Evolutionary conservation across 30 jellyfish, hydroid and myxozoan species (phyloP).

Genomic region (Euphysa ruthae): DNA sequence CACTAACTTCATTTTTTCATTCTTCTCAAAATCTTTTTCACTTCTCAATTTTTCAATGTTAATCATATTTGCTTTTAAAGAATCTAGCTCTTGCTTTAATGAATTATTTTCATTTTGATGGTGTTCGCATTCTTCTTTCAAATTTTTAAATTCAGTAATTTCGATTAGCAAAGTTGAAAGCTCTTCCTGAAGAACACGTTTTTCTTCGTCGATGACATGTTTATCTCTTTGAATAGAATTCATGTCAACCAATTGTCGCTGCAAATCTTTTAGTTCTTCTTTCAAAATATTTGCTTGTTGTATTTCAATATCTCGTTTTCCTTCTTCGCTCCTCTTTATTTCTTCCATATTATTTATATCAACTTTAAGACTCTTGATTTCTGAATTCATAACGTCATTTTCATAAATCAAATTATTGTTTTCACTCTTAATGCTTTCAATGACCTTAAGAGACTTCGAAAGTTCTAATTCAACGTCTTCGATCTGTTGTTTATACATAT

Average conservation of each 20-base stretch:
- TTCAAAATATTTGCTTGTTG: conserved; percentile 22
- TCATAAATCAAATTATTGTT: not conserved
- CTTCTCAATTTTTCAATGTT: conserved; percentile 12
- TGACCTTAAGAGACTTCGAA: not conserved
- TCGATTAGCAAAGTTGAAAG: not conserved
- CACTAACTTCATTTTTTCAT: conserved; percentile 2
- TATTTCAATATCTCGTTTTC: not conserved
- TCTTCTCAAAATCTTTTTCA: not conserved
- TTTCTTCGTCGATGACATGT: not conserved
- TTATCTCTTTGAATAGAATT: conserved; percentile 5
- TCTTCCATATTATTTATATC: conserved; percentile 8
- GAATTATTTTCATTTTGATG: conserved; percentile 4
- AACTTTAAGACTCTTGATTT: not conserved
- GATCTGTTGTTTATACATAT: conserved; percentile 1
- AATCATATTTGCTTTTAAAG: not conserved
- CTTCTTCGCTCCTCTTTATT: conserved; percentile 1
- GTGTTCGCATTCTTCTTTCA: not conserved
- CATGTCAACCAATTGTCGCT: not conserved
- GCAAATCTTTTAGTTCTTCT: conserved; percentile 12
- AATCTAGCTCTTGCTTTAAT: conserved; percentile 12
- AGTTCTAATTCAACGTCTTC: conserved; percentile 12
- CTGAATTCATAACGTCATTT: not conserved
- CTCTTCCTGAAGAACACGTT: not conserved
- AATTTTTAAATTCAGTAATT: not conserved
- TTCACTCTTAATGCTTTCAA: conserved; percentile 1